Evolutionary conservation across 2,113 vertebrate species (phyloP).

Genomic region (Sebastes schlegelii): DNA sequence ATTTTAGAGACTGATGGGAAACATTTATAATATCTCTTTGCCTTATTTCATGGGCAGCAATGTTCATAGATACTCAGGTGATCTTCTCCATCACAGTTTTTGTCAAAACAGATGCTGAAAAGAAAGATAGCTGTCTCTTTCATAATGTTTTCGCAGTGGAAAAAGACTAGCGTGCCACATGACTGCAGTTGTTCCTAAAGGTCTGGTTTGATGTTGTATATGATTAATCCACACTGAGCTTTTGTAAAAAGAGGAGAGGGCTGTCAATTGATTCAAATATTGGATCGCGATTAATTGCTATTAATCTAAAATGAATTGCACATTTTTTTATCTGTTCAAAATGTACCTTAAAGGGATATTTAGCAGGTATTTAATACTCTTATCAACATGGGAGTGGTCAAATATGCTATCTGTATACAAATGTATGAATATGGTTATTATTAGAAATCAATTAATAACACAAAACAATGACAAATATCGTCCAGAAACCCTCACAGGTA

Average conservation of each 20-base stretch:
- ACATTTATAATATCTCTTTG: conserved; percentile 7
- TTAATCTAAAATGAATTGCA: too few relatives aligned
- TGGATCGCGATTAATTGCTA: too few relatives aligned
- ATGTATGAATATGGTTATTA: too few relatives aligned
- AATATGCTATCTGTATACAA: too few relatives aligned
- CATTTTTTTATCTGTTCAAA: background rate
- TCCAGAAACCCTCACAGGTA: too few relatives aligned
- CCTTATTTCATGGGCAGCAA: background rate
- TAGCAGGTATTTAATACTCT: too few relatives aligned
- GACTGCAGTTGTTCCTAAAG: background rate
- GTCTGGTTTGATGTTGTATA: conserved; percentile 8
- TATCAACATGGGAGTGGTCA: too few relatives aligned
- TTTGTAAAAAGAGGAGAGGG: background rate
- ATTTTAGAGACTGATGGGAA: conserved; percentile 22
- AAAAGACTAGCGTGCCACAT: background rate
- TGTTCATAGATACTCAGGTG: too few relatives aligned
- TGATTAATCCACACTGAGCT: background rate
- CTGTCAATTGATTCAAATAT: too few relatives aligned
- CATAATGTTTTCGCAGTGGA: background rate
- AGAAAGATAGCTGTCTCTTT: background rate
- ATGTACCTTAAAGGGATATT: too few relatives aligned
- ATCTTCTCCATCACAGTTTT: background rate
- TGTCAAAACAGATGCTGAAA: background rate
- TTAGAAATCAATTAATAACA: too few relatives aligned
- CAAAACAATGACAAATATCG: too few relatives aligned